Evolutionary conservation across 2,888 invertebrate genomes (phyloP), one percentile per base, ranked within the genome.

Genomic region (Rhagonycha lutea): DNA sequence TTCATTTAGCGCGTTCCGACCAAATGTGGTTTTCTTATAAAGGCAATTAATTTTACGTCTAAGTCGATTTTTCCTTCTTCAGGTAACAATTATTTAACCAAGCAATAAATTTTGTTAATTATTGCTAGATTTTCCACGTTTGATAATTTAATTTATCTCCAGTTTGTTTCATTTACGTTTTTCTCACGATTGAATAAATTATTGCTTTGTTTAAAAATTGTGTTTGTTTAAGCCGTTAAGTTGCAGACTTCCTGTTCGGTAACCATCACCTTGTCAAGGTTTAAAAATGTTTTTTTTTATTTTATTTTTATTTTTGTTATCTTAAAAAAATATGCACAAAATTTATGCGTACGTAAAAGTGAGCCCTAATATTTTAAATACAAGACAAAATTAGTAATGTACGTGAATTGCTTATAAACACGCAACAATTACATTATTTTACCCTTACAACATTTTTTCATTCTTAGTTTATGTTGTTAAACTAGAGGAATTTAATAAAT

Each of bases 381-480:
- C 18, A n/a, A 32, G 67, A 63, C 47, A 67, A 72, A 63, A 72
- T 65, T 72, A 72, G 71, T 72, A 47, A 32, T n/a, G 32, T 24
- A 67, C 71, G 71, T 67, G 71, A 72, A 72, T 60, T 67, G 71
- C 32, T 72, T 72, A 47, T 24, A 67, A 72, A 72, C 71, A 72
- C 47, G 71, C 71, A 65, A 72, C 47, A 63, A 32, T 65, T 70
- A 61, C 62, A 63, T 72, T 63, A 67, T 72, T 72, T 63, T 32
- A n/a, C 47, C 47, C 47, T 47, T 47, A 47, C 47, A 47, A 47
- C 47, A 47, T 47, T 47, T 47, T 47, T 47, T 47, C 47, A 47
- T 47, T 47, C 47, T 47, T 47, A 7, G 47, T n/a, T 47, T 47
- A 47, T 47, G 47, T 47, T 47, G 47, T 47, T 47, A n/a, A n/a